phyloP scores from a whole-genome alignment of 2,113 vertebrate genomes.

The Barnardius zonarius region DNA sequence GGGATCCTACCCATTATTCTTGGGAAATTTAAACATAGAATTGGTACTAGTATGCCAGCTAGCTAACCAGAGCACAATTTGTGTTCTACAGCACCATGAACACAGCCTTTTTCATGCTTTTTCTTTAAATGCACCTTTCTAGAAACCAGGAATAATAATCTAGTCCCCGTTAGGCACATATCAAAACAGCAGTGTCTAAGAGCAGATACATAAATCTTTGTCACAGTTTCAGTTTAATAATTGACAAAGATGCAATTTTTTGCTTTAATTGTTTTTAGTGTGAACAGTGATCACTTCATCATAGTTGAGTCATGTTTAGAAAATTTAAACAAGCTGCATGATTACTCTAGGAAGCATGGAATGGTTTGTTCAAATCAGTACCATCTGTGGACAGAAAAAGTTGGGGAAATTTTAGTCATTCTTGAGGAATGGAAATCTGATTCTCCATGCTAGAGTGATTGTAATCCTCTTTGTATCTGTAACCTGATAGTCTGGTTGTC shows the following conservation, averaged over 20 bases:
- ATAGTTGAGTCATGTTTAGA: conserved; percentile 74
- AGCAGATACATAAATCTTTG: neutral
- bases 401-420: conserved; percentile 75
- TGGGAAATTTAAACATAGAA: neutral
- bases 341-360: conserved; percentile 75
- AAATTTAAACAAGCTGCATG: conserved; percentile 75
- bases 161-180: neutral
- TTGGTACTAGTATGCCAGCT: neutral
- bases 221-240: conserved; percentile 11
- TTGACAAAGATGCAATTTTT: conserved; percentile 52
- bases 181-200: neutral
- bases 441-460: conserved; percentile 78
- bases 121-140: neutral
- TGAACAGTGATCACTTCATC: conserved; percentile 73
- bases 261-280: conserved; percentile 31
- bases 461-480: conserved; percentile 81
- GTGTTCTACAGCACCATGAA: neutral
- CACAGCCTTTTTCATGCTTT: neutral
- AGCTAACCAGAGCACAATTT: neutral
- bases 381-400: conserved; percentile 76
- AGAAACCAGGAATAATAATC: neutral
- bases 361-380: conserved; percentile 77
- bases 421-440: conserved; percentile 79
- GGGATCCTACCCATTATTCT: neutral
- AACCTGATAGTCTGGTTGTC: conserved; percentile 75